Evolutionary conservation across 1,140 invertebrate species (phyloP).

Genomic region (Musca domestica): DNA sequence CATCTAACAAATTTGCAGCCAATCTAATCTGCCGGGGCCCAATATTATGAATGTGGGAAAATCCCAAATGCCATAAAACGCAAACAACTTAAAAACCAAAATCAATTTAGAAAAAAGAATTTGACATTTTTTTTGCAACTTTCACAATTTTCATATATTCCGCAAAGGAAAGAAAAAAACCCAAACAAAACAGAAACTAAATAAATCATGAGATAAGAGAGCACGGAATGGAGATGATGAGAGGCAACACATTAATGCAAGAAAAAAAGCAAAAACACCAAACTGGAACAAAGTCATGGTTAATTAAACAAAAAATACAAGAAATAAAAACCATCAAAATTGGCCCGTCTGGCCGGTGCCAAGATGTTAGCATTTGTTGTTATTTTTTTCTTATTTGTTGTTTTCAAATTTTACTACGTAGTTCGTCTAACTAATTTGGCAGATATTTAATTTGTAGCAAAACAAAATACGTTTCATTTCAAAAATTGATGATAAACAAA

Average conservation of each 20-base stretch:
- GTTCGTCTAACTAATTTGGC: too few species aligned
- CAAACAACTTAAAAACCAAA: not conserved
- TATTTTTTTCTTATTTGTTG: too few species aligned
- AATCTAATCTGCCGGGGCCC: too few species aligned
- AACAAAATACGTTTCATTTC: slow-evolving; percentile 9
- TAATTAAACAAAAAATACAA: too few species aligned
- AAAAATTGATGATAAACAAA: not conserved
- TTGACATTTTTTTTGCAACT: slow-evolving; percentile 5
- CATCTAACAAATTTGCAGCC: too few species aligned
- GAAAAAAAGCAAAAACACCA: not conserved
- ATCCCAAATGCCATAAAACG: too few species aligned
- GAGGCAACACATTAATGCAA: not conserved
- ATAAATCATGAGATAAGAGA: not conserved
- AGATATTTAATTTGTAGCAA: not conserved
- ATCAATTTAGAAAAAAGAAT: not conserved
- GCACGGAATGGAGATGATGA: not conserved
- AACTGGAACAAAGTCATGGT: slow-evolving; percentile 6
- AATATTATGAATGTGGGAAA: not conserved
- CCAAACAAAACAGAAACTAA: not conserved
- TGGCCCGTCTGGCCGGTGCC: not conserved
- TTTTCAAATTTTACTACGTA: too few species aligned
- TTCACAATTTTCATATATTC: slow-evolving; percentile 5
- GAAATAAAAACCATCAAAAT: not conserved
- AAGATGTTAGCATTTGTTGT: too few species aligned
- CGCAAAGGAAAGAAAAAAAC: not conserved